Base-by-base conservation (phyloP, 2,888 invertebrate genomes). In the Cheilosia pagana region DNA sequence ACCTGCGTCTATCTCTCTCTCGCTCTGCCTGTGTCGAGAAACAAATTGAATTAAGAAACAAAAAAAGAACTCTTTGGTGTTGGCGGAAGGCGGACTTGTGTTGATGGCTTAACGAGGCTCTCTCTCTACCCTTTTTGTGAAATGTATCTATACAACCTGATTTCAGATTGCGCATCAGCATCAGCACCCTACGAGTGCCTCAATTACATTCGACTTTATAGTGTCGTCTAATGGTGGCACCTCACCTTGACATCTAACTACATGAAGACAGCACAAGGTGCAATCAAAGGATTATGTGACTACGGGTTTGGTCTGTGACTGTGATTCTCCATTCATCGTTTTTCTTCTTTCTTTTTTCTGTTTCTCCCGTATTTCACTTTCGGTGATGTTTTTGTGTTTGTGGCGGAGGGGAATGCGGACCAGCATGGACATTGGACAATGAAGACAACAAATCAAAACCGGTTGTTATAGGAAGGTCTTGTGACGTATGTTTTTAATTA, bases 121-220 rank as follows among this genome's bases (percentile, higher is more conserved):
- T 48, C 8, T 23, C 19, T 48, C 5, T 28, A 2, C 5, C 31
- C 45, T 70, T 39, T 60, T 60, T 53, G 16, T 16, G 3, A 41
- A 67, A 28, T 45, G 7, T 48, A 52, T 60, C 50, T 19, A 62
- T 23, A 62, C 28, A 63, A 67, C 45, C 65, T 16, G 65, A 60
- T 79, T 53, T 39, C 25, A 55, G 60, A 68, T 62, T 31, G 60
- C 62, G 21, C 28, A 35, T 28, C 57, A 65, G 21, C 28, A 35
- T 28, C 57, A 65, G 41, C 59, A 48, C 39, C 50, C 23, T 53
- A 53, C 21, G 25, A 45, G 72, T 62, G 60, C 55, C 68, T 74
- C 75, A 75, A 81, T 81, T 81, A 81, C 74, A 75, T 62, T 62
- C 75, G 55, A 63, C 55, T 60, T 39, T 23, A 57, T 75, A 68